Evolutionary conservation across 2,888 invertebrate species (phyloP).

Genomic region (Orchesella flavescens): DNA sequence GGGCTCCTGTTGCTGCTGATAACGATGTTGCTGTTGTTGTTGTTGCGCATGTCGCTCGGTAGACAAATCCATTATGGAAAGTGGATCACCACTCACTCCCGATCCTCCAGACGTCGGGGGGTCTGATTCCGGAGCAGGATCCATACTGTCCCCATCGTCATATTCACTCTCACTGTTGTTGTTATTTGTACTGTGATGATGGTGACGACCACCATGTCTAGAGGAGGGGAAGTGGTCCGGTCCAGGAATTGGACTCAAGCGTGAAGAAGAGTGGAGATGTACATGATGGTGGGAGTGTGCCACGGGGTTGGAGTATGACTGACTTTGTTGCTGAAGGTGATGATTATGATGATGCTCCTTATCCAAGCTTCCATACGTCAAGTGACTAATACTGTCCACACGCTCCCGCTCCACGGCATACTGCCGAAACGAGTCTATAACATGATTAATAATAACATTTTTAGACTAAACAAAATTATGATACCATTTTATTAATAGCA

Average conservation of each 20-base stretch:
- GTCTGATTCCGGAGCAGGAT: conserved; percentile 45
- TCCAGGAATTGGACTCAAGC: conserved; percentile 29
- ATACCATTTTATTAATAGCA: too few species aligned
- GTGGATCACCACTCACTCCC: neutral
- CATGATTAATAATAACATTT: neutral
- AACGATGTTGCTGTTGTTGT: neutral
- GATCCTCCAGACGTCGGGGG: neutral
- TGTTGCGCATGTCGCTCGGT: conserved; percentile 13
- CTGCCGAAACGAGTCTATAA: conserved; percentile 55
- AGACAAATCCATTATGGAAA: conserved; percentile 35
- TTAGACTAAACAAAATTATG: neutral
- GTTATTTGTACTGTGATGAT: neutral
- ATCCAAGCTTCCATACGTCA: conserved; percentile 34
- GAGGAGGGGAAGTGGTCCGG: conserved; percentile 35
- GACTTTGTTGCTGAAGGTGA: conserved; percentile 9
- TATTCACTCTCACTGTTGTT: conserved; percentile 46
- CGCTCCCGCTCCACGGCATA: conserved; percentile 55
- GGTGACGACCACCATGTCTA: conserved; percentile 5
- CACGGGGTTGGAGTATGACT: neutral
- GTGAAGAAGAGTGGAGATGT: neutral
- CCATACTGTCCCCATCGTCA: conserved; percentile 53
- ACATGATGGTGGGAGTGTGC: conserved; percentile 20
- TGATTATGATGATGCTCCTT: conserved; percentile 22
- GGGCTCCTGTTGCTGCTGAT: conserved; percentile 40
- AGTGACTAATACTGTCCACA: conserved; percentile 47